These are phyloP conservation scores for Porites australiensis DNA, from an alignment of 64 coral and sea anemone species.

Conservation along the genomic window DNA sequence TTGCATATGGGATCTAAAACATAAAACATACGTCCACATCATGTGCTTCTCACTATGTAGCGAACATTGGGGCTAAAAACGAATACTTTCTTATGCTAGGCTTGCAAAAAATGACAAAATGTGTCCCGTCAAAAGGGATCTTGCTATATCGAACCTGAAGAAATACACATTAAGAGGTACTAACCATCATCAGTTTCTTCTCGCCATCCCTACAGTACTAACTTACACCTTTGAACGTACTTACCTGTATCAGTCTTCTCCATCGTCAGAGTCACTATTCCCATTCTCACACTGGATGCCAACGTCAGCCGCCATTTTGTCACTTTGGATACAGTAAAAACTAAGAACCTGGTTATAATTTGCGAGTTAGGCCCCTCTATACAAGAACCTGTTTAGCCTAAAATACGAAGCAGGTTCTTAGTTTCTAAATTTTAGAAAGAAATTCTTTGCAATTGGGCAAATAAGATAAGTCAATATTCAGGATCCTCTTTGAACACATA, in stretches of 20 bases:
- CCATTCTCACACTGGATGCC: constrained; percentile 59
- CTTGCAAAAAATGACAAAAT: constrained; percentile 33
- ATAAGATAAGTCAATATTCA: too few species aligned
- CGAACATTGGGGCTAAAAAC: constrained; percentile 6
- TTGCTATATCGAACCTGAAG: constrained; percentile 51
- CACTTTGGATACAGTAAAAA: constrained; percentile 10
- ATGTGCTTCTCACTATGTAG: neutral
- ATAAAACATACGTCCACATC: neutral
- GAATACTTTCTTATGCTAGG: constrained; percentile 34
- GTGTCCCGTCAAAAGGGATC: neutral
- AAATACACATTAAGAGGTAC: constrained; percentile 45
- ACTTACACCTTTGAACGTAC: constrained; percentile 31
- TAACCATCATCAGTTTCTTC: constrained; percentile 18
- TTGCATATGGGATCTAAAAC: constrained; percentile 10
- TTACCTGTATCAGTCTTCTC: constrained; percentile 58
- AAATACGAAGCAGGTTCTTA: too few species aligned
- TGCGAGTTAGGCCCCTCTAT: too few species aligned
- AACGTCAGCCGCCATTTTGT: constrained; percentile 64
- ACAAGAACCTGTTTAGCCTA: too few species aligned
- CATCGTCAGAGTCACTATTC: constrained; percentile 69
- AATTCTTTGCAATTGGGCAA: too few species aligned
- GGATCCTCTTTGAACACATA: too few species aligned
- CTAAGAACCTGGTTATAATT: too few species aligned
- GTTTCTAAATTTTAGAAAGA: too few species aligned
- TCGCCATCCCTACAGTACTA: constrained; percentile 29